A percentile compares a stretch with the other conserved stretches of the same genome.
Evolutionary conservation across 2,113 vertebrate genomes (phyloP).

Genomic region (Leiothrix lutea): DNA sequence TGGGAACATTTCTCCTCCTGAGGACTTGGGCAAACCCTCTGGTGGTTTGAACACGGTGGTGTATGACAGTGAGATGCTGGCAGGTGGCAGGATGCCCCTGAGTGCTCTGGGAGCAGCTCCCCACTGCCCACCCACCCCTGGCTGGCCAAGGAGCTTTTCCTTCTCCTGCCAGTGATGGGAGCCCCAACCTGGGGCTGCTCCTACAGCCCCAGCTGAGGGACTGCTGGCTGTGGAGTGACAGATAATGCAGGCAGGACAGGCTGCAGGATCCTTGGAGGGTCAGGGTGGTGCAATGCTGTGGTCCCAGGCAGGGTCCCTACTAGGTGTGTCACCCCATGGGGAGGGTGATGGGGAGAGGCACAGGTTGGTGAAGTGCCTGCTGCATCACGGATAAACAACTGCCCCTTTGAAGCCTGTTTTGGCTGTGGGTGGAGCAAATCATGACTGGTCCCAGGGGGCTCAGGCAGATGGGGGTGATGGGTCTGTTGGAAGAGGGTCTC

Average conservation of each 20-base stretch:
- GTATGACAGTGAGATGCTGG: not conserved
- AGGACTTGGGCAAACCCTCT: not conserved
- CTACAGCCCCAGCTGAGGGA: not conserved
- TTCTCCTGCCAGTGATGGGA: not conserved
- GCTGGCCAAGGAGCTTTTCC: not conserved
- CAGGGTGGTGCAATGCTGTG: fast-evolving
- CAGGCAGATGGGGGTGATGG: fast-evolving
- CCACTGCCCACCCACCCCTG: too few species aligned
- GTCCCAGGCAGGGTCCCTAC: not conserved
- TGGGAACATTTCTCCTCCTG: not conserved
- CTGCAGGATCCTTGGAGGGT: not conserved
- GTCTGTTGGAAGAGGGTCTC: not conserved
- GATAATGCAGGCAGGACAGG: not conserved
- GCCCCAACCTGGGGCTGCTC: fast-evolving
- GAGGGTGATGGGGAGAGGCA: not conserved
- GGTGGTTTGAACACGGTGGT: not conserved
- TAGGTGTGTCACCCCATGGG: fast-evolving
- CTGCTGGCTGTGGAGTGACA: not conserved
- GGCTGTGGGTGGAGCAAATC: fast-evolving
- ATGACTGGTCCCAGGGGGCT: fast-evolving
- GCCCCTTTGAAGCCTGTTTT: fast-evolving
- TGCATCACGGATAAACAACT: fast-evolving
- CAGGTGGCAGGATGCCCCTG: not conserved
- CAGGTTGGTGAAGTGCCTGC: not conserved
- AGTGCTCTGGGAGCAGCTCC: fast-evolving